Conservation (phyloP, 23 tunicate genomes). For the Ascidia mentula region DNA sequence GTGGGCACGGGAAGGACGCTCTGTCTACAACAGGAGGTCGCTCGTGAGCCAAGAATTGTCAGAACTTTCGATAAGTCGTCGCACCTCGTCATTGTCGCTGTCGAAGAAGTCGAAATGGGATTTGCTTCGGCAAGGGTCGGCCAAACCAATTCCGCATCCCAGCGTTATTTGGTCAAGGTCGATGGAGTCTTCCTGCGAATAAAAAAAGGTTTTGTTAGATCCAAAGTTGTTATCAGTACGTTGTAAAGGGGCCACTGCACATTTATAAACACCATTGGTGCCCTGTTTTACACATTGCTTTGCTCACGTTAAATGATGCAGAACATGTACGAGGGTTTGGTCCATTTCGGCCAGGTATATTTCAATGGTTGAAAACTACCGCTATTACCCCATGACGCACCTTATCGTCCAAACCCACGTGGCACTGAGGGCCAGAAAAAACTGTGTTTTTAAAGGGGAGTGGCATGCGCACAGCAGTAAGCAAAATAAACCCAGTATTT, state of each 20-base stretch:
- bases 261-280: too few species aligned
- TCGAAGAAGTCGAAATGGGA: conserved; percentile 52
- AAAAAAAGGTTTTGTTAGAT: too few species aligned
- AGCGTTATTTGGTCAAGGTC: conserved; percentile 44
- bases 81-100: conserved; percentile 39
- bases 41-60: conserved; percentile 41
- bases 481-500: background rate
- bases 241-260: background rate
- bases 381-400: too few species aligned
- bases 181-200: conserved; percentile 27
- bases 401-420: too few species aligned
- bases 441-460: too few species aligned
- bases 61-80: conserved; percentile 26
- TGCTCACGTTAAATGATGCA: too few species aligned
- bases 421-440: too few species aligned
- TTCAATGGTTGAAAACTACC: too few species aligned
- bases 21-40: conserved; percentile 19
- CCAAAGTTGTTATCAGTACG: too few species aligned
- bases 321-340: too few species aligned
- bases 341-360: too few species aligned
- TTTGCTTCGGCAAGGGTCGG: conserved; percentile 36
- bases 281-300: too few species aligned
- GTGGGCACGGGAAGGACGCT: background rate
- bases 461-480: background rate
- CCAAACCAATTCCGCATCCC: conserved; percentile 19